Conservation (phyloP, 2,113 vertebrate genomes). For the Symphodus melops region DNA sequence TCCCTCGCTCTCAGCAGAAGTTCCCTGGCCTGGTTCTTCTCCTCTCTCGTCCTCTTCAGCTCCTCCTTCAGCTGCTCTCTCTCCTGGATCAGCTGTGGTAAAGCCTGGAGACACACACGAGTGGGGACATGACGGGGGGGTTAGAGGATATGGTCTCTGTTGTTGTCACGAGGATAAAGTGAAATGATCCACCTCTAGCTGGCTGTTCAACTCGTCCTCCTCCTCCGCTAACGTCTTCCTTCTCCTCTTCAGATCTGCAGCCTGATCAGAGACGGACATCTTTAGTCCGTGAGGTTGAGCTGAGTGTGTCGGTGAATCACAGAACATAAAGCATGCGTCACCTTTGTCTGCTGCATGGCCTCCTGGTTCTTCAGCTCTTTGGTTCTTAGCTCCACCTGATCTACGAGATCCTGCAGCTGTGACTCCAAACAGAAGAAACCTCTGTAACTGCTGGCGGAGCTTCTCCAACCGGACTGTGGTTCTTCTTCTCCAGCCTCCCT, state of each 20-base stretch:
- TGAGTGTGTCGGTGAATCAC: background rate
- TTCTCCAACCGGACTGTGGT: conserved; percentile 68
- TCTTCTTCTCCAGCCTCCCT: too few species aligned
- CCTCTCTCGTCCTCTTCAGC: conserved; percentile 78
- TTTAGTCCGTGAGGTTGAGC: background rate
- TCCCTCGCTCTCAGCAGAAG: conserved; percentile 75
- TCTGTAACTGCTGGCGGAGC: conserved; percentile 65
- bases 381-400: conserved; percentile 81
- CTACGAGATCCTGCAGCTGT: conserved; percentile 80
- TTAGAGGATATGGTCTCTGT: background rate
- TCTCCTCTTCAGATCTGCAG: conserved; percentile 80
- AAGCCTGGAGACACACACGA: conserved; percentile 44
- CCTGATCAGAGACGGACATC: conserved; percentile 71
- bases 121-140: too few species aligned
- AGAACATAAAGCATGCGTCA: conserved; percentile 35
- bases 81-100: conserved; percentile 78
- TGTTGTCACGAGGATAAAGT: background rate
- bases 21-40: conserved; percentile 69
- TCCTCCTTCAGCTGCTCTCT: conserved; percentile 77
- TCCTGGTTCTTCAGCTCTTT: conserved; percentile 83
- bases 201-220: conserved; percentile 74
- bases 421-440: conserved; percentile 81
- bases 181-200: conserved; percentile 56
- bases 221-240: conserved; percentile 82
- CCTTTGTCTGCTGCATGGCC: conserved; percentile 83